phyloP scores from a whole-genome alignment of 1,140 invertebrate genomes.

The Sminthurides bifidus region DNA sequence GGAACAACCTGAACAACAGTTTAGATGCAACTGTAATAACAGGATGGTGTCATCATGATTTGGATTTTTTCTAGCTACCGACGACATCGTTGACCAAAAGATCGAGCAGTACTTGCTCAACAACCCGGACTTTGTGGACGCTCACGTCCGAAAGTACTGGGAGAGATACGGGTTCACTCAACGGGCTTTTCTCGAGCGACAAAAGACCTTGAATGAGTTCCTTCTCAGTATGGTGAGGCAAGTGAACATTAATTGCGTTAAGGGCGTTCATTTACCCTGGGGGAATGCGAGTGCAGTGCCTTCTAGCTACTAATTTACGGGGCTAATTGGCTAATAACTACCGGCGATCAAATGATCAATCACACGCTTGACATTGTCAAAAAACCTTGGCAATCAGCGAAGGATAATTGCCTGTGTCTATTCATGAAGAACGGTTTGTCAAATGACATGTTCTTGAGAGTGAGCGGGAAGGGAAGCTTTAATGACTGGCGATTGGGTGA shows the following conservation, averaged over 20 bases:
- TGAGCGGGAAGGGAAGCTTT: background rate
- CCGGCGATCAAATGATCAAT: no score
- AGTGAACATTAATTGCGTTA: conserved; percentile 10
- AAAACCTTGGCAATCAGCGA: no score
- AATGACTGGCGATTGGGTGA: background rate
- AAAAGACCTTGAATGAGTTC: conserved; percentile 46
- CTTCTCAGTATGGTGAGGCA: conserved; percentile 48
- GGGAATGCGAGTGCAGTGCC: background rate
- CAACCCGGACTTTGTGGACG: conserved; percentile 6
- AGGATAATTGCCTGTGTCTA: background rate
- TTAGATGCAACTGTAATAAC: no score
- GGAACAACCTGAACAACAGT: no score
- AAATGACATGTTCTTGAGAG: background rate
- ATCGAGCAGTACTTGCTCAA: conserved; percentile 5
- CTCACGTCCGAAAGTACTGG: conserved; percentile 4
- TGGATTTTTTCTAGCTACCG: background rate
- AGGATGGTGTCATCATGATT: background rate
- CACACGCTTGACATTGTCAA: no score
- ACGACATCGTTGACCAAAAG: conserved; percentile 1
- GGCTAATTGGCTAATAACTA: background rate
- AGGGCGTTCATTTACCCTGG: background rate
- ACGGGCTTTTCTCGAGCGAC: conserved; percentile 40
- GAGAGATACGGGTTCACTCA: background rate
- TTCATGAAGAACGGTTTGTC: background rate
- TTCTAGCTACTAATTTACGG: background rate